Conservation (phyloP, 2,797 vertebrate genomes). For the Etheostoma nigrum region DNA sequence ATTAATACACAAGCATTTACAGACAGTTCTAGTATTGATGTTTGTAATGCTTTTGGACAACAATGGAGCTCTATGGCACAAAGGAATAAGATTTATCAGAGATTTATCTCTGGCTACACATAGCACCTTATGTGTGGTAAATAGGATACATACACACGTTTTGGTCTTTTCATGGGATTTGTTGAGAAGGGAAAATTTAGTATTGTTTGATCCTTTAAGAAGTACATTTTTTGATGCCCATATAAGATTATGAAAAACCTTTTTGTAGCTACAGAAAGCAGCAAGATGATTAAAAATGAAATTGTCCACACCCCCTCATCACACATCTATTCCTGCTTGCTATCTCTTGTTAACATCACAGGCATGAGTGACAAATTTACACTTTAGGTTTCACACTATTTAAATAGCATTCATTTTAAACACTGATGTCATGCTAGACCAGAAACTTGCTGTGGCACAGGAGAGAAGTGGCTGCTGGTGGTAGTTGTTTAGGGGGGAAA, state of each 20-base stretch:
- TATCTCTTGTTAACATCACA: conserved; percentile 5
- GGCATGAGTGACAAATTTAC: neutral
- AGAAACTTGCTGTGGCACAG: neutral
- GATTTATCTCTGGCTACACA: too few relatives aligned
- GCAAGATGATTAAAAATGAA: neutral
- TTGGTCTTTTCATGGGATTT: neutral
- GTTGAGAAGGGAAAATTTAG: neutral
- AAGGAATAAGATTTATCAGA: neutral
- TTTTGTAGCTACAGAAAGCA: neutral
- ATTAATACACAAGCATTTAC: neutral
- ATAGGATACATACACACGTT: too few relatives aligned
- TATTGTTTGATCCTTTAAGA: neutral
- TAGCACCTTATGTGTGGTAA: too few relatives aligned
- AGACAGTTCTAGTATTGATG: neutral
- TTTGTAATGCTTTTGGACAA: neutral
- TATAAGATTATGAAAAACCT: too few relatives aligned
- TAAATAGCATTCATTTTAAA: neutral
- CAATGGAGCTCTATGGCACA: neutral
- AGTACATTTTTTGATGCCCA: too few relatives aligned
- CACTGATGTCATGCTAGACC: neutral
- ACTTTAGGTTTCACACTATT: conserved; percentile 26
- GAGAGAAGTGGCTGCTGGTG: neutral
- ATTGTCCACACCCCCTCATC: conserved; percentile 3
- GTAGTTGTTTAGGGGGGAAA: neutral
- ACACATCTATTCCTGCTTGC: neutral